Percentiles rank a stretch among this genome's conserved stretches.
Conservation (phyloP, 2,888 invertebrate genomes). For the Quadroppia sp. region DNA sequence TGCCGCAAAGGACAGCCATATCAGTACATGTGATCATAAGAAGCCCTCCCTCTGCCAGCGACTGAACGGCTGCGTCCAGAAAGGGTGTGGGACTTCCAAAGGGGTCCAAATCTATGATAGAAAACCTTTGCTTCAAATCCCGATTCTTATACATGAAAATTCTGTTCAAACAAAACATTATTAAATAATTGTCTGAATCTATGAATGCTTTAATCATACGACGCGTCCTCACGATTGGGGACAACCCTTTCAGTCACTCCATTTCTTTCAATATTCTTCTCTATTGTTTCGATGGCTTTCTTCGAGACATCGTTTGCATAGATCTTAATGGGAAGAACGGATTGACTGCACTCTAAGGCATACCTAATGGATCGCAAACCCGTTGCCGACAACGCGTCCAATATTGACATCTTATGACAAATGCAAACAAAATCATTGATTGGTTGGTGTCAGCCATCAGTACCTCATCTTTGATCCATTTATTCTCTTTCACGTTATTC, state of each 20-base stretch:
- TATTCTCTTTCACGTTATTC: neutral
- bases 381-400: constrained; percentile 93
- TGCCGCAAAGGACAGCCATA: constrained; percentile 92
- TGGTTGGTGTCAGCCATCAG: constrained; percentile 18
- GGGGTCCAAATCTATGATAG: constrained; percentile 92
- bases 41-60: constrained; percentile 58
- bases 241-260: constrained; percentile 67
- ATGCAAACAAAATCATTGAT: constrained; percentile 40
- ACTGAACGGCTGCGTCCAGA: constrained; percentile 74
- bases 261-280: constrained; percentile 71
- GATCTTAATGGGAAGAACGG: constrained; percentile 58
- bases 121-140: constrained; percentile 62
- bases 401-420: constrained; percentile 59
- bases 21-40: constrained; percentile 95
- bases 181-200: neutral
- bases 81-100: constrained; percentile 93
- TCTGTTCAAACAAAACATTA: constrained; percentile 55
- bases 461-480: constrained; percentile 39
- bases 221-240: constrained; percentile 79
- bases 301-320: constrained; percentile 86
- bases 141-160: constrained; percentile 78
- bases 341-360: constrained; percentile 85
- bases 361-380: constrained; percentile 93
- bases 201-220: constrained; percentile 46
- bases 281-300: constrained; percentile 79